Conservation (phyloP, 2,113 vertebrate genomes). For the Tetraodon nigroviridis region DNA sequence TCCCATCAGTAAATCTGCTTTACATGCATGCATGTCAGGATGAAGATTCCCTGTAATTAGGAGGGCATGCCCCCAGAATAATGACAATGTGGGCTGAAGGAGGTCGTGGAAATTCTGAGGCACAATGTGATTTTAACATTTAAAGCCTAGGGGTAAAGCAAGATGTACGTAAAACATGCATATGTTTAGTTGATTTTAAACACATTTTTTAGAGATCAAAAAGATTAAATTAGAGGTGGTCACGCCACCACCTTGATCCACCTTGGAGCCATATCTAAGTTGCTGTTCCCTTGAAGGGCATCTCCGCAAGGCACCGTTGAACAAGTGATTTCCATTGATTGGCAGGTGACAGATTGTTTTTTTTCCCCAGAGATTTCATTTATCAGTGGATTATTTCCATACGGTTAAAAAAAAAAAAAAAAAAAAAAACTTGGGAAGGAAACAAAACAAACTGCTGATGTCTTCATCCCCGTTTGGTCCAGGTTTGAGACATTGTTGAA, state of each 20-base stretch:
- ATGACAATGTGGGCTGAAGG: slow-evolving; percentile 33
- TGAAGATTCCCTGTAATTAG: slow-evolving; percentile 30
- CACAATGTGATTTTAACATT: slow-evolving; percentile 27
- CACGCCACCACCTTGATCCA: slow-evolving; percentile 16
- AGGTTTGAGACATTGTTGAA: slow-evolving; percentile 9
- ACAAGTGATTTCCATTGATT: slow-evolving; percentile 44
- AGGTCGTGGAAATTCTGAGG: slow-evolving; percentile 27
- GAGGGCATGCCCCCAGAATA: slow-evolving; percentile 18
- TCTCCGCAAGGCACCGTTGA: slow-evolving; percentile 37
- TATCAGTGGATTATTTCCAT: slow-evolving; percentile 49
- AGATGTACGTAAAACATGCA: background rate
- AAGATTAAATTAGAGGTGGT: background rate
- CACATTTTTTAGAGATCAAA: background rate
- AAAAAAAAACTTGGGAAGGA: background rate
- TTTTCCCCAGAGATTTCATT: slow-evolving; percentile 33
- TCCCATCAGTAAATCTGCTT: background rate
- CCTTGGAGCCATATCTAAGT: slow-evolving; percentile 10
- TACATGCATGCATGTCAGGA: slow-evolving; percentile 8
- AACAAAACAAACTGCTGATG: slow-evolving; percentile 9
- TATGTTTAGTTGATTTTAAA: too few relatives aligned
- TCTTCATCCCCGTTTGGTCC: slow-evolving; percentile 26
- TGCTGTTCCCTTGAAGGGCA: slow-evolving; percentile 17
- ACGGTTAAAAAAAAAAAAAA: slow-evolving; percentile 28
- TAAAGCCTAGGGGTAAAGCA: background rate
- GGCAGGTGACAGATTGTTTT: slow-evolving; percentile 17